Evolutionary conservation across 2,797 vertebrate species (phyloP).

Genomic region (Clarias fuscus): DNA sequence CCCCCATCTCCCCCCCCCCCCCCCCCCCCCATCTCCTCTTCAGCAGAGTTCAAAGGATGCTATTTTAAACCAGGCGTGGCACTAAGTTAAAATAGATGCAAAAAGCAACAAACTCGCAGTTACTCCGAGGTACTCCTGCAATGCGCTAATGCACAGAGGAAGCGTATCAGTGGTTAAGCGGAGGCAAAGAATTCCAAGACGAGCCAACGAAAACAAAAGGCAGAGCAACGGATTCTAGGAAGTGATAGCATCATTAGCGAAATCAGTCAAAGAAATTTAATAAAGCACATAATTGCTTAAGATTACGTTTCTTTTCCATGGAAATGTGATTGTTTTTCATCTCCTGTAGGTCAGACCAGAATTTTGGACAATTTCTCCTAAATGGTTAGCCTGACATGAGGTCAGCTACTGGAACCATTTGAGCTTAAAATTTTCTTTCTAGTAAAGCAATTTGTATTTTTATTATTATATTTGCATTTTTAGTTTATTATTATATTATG

Average conservation of each 20-base stretch:
- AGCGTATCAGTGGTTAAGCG: conserved; percentile 2
- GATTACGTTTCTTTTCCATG: conserved; percentile 5
- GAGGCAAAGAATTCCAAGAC: conserved; percentile 9
- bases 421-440: conserved; percentile 29
- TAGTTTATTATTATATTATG: too few species aligned
- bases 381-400: not conserved
- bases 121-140: not conserved
- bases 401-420: conserved; percentile 35
- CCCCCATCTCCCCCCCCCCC: not conserved
- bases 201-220: not conserved
- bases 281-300: not conserved
- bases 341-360: not conserved
- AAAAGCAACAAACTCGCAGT: conserved; percentile 24
- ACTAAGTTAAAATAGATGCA: conserved; percentile 25
- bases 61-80: conserved; percentile 46
- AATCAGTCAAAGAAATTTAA: conserved; percentile 6
- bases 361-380: not conserved
- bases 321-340: not conserved
- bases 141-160: not conserved
- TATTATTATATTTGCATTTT: not conserved
- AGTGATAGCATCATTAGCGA: conserved; percentile 18
- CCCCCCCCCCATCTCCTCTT: conserved; percentile 15
- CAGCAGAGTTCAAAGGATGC: conserved; percentile 52
- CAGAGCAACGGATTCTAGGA: not conserved
- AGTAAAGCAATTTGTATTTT: conserved; percentile 30